Percentiles rank a stretch among this genome's conserved stretches.
Conservation (phyloP, 2,888 invertebrate species). For the Autographa gamma region DNA sequence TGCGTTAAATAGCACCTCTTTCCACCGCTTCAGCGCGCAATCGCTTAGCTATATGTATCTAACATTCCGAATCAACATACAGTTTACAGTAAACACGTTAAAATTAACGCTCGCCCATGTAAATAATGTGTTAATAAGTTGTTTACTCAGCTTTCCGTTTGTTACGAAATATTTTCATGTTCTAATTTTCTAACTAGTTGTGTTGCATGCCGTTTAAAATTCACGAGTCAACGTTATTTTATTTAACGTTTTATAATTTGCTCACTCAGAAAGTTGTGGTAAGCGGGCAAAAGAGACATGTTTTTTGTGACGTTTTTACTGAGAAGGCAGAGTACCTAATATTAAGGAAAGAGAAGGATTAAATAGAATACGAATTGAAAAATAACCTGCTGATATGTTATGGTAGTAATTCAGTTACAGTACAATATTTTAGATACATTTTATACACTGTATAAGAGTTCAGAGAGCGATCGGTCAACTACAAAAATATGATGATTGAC, state of each 20-base stretch:
- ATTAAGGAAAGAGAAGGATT: no score
- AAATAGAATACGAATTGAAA: no score
- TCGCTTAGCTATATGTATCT: constrained; percentile 8
- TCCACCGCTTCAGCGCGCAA: background rate
- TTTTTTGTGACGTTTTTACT: background rate
- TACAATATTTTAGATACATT: no score
- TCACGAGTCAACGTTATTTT: constrained; percentile 12
- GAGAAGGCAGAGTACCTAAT: no score
- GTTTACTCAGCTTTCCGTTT: constrained; percentile 61
- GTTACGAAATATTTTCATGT: constrained; percentile 58
- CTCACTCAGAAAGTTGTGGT: background rate
- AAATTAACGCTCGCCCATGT: constrained; percentile 67
- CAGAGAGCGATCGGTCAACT: no score
- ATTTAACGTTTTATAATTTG: background rate
- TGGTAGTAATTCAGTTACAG: no score
- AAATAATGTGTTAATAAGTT: constrained; percentile 71
- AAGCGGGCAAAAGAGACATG: background rate
- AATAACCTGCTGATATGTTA: no score
- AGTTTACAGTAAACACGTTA: constrained; percentile 64
- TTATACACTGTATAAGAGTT: no score
- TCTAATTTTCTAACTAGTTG: constrained; percentile 60
- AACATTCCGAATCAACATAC: constrained; percentile 7
- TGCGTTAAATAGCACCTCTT: background rate
- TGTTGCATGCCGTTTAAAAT: constrained; percentile 34
- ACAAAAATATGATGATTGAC: no score